Evolutionary conservation across 2,797 vertebrate genomes (phyloP), one percentile per base, ranked within the genome.

Genomic region (Poeciliopsis gracilis): DNA sequence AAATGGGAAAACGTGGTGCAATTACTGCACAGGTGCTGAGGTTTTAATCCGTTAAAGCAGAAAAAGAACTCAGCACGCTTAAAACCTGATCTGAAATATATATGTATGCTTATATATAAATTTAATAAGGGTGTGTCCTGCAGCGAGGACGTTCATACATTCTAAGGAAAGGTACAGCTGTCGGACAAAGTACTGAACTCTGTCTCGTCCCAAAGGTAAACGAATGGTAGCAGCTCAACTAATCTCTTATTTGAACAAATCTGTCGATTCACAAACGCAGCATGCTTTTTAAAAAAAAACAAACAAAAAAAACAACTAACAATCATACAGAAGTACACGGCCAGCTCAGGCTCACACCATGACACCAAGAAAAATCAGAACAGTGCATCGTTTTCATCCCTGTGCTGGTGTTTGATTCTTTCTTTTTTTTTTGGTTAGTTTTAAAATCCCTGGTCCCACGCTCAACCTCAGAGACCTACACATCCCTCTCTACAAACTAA

Each of bases 391-490:
- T 91, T 85, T 85, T 86, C 77, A 81, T 94, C 89, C 89, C 92
- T 90, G 89, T 92, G 95, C 95, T 96, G 95, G 95, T 95, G 94
- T 90, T 94, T 82, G 72, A 71, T 93, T 59, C 25, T 59, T 57
- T n/a, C 93, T 94, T 92, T 90, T n/a, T 57, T 88, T 94, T 94
- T 92, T 90, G 86, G 95, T 92, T 89, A 85, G 57, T 63, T 93
- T 93, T 80, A 87, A 81, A 86, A 72, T 91, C 90, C 89, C 90
- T 83, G 87, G 77, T 86, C 87, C 79, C 86, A 84, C 73, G 73
- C 88, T 89, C 72, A 79, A 82, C 89, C 78, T 77, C 46, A 47
- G 77, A 76, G 82, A 87, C 82, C 41, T n/a, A 46, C 43, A 28
- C 23, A 20, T 43, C 15, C 66, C 38, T 69, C 66, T 69, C n/a